Conservation (phyloP, 1,140 invertebrate genomes). For the Berghia stephanieae region DNA sequence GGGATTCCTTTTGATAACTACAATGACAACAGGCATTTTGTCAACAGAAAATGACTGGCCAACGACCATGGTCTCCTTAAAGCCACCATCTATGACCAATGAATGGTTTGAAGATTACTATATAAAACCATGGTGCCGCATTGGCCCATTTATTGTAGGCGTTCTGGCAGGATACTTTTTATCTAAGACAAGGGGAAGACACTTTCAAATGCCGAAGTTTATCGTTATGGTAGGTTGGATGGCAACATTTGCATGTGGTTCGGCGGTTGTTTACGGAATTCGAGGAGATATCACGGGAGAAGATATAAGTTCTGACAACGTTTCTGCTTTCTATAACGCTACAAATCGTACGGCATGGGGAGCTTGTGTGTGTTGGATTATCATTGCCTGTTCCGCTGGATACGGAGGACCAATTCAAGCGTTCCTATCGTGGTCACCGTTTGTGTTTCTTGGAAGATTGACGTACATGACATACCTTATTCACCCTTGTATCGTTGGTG, state of each 20-base stretch:
- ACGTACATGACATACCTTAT: not conserved
- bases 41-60: slow-evolving; percentile 1
- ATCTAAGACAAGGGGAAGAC: slow-evolving; percentile 42
- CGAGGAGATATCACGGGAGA: slow-evolving; percentile 28
- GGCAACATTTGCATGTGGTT: slow-evolving; percentile 16
- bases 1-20: slow-evolving; percentile 35
- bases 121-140: slow-evolving; percentile 67
- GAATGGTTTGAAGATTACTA: slow-evolving; percentile 39
- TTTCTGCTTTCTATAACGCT: slow-evolving; percentile 54
- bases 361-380: slow-evolving; percentile 64
- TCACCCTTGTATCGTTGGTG: not conserved
- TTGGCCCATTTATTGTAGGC: slow-evolving; percentile 70
- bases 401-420: slow-evolving; percentile 39
- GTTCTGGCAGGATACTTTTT: slow-evolving; percentile 67
- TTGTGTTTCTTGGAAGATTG: not conserved
- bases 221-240: slow-evolving; percentile 38
- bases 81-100: not conserved
- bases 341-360: slow-evolving; percentile 64
- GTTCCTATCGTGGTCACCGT: not conserved
- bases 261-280: slow-evolving; percentile 39
- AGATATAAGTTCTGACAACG: slow-evolving; percentile 14
- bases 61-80: not conserved
- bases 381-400: slow-evolving; percentile 62
- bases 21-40: slow-evolving; percentile 40
- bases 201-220: slow-evolving; percentile 39